Conservation (phyloP, 2,797 vertebrate species). For the Poliocrania exsul region DNA sequence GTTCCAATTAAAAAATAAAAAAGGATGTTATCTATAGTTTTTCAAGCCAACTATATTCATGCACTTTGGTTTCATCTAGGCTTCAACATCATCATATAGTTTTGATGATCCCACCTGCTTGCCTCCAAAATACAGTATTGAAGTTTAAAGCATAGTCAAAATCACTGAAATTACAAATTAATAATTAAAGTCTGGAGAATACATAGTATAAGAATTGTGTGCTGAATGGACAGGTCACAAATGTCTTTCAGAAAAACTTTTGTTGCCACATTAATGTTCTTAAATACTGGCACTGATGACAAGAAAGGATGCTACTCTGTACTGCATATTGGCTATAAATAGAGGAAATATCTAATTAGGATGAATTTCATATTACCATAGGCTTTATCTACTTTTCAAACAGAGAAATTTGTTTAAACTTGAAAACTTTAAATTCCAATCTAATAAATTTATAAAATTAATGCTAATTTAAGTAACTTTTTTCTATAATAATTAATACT, state of each 20-base stretch:
- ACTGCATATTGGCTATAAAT: rapidly evolving
- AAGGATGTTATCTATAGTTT: background rate
- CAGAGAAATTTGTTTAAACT: background rate
- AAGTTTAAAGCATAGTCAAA: background rate
- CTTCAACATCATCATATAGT: background rate
- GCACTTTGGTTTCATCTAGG: background rate
- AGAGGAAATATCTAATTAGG: background rate
- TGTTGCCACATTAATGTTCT: background rate
- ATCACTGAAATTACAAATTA: background rate
- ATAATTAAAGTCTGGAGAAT: background rate
- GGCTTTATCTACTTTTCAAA: background rate
- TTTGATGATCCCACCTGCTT: background rate
- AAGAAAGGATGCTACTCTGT: background rate
- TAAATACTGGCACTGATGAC: background rate
- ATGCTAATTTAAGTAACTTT: background rate
- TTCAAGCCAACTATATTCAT: background rate
- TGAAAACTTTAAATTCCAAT: background rate
- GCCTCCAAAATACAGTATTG: background rate
- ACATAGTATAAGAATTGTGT: background rate
- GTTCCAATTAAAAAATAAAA: background rate
- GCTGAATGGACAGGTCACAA: background rate
- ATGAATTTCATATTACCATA: background rate
- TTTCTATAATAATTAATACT: background rate
- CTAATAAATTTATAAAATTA: background rate
- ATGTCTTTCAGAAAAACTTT: background rate